Conservation (phyloP, 2,888 invertebrate species). For the Amblyteles armatorius region DNA sequence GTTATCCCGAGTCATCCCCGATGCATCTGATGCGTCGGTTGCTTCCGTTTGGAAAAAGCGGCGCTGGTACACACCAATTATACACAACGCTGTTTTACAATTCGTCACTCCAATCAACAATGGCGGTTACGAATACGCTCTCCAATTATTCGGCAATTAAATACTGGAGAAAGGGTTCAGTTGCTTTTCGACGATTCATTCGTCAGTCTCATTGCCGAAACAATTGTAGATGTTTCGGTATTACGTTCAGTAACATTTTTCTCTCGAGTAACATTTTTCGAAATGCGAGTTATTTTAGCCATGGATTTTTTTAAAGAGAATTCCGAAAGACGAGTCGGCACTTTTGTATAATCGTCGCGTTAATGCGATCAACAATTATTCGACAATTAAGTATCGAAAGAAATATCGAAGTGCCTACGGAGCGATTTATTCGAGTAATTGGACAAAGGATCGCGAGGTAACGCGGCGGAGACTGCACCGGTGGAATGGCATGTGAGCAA, state of each 20-base stretch:
- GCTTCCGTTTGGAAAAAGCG: background rate
- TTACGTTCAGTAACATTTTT: background rate
- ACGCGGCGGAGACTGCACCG: background rate
- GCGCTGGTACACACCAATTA: background rate
- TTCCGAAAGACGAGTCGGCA: background rate
- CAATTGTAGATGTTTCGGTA: background rate
- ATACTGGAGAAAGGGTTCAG: background rate
- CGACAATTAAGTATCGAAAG: conserved; percentile 2
- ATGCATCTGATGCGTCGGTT: conserved; percentile 16
- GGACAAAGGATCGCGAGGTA: background rate
- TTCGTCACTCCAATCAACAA: conserved; percentile 4
- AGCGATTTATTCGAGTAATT: conserved; percentile 37
- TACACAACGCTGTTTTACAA: background rate
- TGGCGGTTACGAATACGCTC: background rate
- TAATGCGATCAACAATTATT: background rate
- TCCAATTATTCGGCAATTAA: background rate
- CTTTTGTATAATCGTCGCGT: background rate
- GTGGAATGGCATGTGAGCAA: conserved; percentile 28
- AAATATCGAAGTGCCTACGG: background rate
- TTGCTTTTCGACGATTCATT: background rate
- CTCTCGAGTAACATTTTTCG: no score
- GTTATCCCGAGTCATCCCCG: conserved; percentile 32
- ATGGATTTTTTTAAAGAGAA: background rate
- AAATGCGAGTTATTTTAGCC: no score
- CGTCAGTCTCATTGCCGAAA: background rate